These are phyloP conservation scores for Ptilonorhynchus violaceus DNA, from an alignment of 2,113 vertebrate genomes.

Conservation along the genomic window DNA sequence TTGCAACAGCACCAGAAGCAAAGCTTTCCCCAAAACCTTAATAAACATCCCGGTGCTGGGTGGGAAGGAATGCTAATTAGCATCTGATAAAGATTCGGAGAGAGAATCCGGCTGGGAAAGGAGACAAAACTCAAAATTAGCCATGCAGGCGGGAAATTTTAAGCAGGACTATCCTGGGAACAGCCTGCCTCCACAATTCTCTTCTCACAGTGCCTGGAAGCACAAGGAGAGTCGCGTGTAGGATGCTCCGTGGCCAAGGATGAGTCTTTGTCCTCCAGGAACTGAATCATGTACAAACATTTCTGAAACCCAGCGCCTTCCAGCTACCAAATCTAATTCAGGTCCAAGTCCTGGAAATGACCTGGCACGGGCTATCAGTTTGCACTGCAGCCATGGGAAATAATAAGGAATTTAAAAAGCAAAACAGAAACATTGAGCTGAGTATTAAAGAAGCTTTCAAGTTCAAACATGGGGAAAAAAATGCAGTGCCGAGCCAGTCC, in stretches of 20 bases:
- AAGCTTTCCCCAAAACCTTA: neutral
- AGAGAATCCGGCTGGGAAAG: slow-evolving; percentile 34
- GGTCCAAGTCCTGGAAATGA: slow-evolving; percentile 36
- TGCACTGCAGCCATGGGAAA: slow-evolving; percentile 8
- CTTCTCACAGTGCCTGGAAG: slow-evolving; percentile 34
- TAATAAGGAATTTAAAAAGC: neutral
- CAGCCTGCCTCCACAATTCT: slow-evolving; percentile 38
- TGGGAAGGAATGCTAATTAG: slow-evolving; percentile 29
- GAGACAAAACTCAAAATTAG: neutral
- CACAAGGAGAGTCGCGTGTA: neutral
- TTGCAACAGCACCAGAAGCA: neutral
- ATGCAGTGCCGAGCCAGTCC: rapidly evolving
- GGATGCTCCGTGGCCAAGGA: neutral
- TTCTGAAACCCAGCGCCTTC: neutral
- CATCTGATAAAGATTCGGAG: slow-evolving; percentile 41
- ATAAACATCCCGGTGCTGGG: neutral
- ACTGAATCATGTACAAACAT: slow-evolving; percentile 5
- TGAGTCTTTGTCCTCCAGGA: slow-evolving; percentile 22
- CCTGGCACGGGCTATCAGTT: neutral
- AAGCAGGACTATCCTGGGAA: slow-evolving; percentile 26
- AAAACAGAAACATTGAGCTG: neutral
- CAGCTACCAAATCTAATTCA: slow-evolving; percentile 2
- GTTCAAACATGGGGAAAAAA: neutral
- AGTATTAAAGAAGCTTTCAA: slow-evolving; percentile 3
- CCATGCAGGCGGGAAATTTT: slow-evolving; percentile 18